A percentile compares a stretch with the other conserved stretches of the same genome.
Conservation (phyloP, 92 coral and sea anemone species). For the Epizoanthus scotinus region DNA sequence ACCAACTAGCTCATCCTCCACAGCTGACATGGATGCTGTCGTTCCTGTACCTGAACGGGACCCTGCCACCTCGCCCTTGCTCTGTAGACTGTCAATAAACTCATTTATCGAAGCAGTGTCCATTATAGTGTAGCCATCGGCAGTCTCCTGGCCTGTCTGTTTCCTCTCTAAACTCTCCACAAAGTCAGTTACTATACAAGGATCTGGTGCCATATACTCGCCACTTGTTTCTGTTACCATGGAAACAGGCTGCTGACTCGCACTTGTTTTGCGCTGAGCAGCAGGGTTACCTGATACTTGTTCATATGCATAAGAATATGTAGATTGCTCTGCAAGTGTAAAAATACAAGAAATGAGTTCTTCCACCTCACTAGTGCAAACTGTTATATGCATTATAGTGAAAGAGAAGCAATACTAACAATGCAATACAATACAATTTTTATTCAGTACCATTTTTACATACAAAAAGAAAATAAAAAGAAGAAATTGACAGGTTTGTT, state of each 20-base stretch:
- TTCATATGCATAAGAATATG: conserved; percentile 71
- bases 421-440: no score
- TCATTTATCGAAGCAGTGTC: not conserved
- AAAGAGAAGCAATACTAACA: no score
- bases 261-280: conserved; percentile 2
- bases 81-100: not conserved
- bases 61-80: not conserved
- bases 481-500: no score
- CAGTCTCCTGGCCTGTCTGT: not conserved
- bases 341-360: not conserved
- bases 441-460: no score
- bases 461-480: no score
- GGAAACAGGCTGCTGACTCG: conserved; percentile 17
- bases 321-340: conserved; percentile 52
- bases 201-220: conserved; percentile 40
- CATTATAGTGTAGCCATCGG: not conserved
- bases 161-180: conserved; percentile 54
- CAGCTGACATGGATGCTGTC: not conserved
- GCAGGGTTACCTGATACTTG: conserved; percentile 30
- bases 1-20: conserved; percentile 9
- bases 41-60: conserved; percentile 22
- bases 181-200: conserved; percentile 55
- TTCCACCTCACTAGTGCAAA: no score
- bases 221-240: conserved; percentile 25
- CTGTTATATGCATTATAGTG: no score